These are phyloP conservation scores for Eleginops maclovinus DNA, from an alignment of 2,113 vertebrate species.

Conservation along the genomic window DNA sequence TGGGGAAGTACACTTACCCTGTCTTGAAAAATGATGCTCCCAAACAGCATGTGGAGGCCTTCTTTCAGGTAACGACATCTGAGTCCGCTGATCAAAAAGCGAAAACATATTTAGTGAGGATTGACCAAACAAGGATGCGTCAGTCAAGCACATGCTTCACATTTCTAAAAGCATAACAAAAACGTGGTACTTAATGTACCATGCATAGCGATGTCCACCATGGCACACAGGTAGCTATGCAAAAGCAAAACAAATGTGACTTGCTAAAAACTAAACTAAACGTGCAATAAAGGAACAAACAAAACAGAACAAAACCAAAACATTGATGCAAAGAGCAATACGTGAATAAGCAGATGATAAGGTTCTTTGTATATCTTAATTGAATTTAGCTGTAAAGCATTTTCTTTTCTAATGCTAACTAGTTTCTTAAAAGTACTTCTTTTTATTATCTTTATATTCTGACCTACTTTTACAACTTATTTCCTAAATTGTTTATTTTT, in stretches of 20 bases:
- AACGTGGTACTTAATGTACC: background rate
- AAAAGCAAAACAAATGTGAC: no score
- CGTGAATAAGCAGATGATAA: background rate
- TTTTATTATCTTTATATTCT: no score
- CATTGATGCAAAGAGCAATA: background rate
- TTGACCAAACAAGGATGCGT: background rate
- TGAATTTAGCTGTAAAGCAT: no score
- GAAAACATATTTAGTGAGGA: background rate
- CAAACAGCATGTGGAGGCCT: constrained; percentile 94
- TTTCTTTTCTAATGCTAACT: no score
- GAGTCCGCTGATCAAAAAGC: constrained; percentile 9
- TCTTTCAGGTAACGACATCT: constrained; percentile 91
- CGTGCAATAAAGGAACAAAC: background rate
- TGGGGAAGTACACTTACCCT: constrained; percentile 97
- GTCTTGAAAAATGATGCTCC: constrained; percentile 93
- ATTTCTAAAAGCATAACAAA: background rate
- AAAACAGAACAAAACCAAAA: background rate
- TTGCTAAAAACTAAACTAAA: no score
- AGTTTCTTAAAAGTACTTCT: no score
- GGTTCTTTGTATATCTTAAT: no score
- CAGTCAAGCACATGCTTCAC: background rate
- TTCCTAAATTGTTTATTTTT: no score
- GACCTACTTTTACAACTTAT: no score
- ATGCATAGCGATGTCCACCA: background rate
- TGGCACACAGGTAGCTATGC: no score